Base-by-base conservation (phyloP, 2,113 vertebrate species). In the Tangachromis dhanisi region DNA sequence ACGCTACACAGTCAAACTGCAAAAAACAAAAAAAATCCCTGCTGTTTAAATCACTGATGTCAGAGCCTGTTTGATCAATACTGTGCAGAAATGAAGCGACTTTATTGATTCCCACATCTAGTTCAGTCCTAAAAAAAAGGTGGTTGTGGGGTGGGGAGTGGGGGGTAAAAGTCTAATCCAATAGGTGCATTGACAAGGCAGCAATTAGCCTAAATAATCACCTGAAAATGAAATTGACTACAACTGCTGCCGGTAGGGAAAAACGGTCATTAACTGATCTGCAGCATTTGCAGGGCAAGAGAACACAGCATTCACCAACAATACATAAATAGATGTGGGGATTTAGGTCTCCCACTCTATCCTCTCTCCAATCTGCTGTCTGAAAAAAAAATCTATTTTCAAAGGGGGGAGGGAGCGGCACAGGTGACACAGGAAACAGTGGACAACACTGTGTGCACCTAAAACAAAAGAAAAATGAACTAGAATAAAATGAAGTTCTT, bases 341-440 rank as follows among this genome's bases (percentile, higher is more conserved):
- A 96, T 94, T 95, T 95, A 94, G 94, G 94, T 95, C 92, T 95
- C 92, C 91, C 93, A 92, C 92, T 88, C 88, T 87, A 68, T 86
- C 55, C 11, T 31, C 86, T 86, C 83, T 92, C 91, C 93, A 93
- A 94, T 93, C 94, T 95, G 94, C 85, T 88, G 89, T 93, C 91
- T 93, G 89, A 90, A 89, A 81, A 68, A 90, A 89, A 81, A 68
- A 40, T 86, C 47, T 86, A 59, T 89, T 90, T 90, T 85, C 54
- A 81, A 79, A 82, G 57, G 57, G 63, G 82, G 90, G 73, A 38
- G 90, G 89, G 87, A 84, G 86, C 26, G 7, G 54, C 45, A 73
- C 92, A 94, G 93, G 93, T 92, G 92, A 92, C 89, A 89, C 87
- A 89, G 89, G 91, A 90, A 92, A 94, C 87, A 86, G 86, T n/a